Evolutionary conservation across 2,113 vertebrate species (phyloP).

Genomic region (Plestiodon gilberti): DNA sequence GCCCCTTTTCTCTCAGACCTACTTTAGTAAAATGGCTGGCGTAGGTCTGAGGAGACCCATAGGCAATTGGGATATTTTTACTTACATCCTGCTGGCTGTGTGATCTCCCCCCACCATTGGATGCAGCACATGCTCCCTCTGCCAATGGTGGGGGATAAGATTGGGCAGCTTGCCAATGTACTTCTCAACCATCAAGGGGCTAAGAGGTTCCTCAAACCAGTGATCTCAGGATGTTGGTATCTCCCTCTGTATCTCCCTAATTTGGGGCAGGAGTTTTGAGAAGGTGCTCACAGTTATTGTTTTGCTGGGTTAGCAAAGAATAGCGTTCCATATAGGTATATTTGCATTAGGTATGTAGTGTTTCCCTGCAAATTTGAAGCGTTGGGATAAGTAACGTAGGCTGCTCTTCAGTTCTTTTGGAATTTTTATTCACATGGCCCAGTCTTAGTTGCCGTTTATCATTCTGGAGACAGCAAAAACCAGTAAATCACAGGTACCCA

Average conservation of each 20-base stretch:
- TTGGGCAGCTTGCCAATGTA: background rate
- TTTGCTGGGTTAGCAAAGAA: background rate
- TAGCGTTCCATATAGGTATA: background rate
- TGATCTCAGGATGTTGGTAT: background rate
- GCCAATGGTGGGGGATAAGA: no score
- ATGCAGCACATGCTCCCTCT: no score
- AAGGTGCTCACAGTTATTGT: background rate
- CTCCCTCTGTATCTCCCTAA: background rate
- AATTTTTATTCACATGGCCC: background rate
- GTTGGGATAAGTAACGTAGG: background rate
- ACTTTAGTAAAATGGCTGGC: no score
- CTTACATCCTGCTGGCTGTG: no score
- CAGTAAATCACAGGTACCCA: rapidly evolving
- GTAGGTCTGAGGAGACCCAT: no score
- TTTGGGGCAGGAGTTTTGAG: background rate
- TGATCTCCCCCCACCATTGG: no score
- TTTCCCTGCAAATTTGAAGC: background rate
- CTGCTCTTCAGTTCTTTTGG: background rate
- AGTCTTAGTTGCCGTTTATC: slow-evolving; percentile 10
- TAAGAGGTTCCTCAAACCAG: no score
- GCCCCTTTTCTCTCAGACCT: no score
- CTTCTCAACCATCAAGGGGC: no score
- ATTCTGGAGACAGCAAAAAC: background rate
- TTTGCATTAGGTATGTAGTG: background rate
- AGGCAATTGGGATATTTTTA: no score